These are phyloP conservation scores for Boloria selene DNA, from an alignment of 2,888 invertebrate genomes.

Conservation along the genomic window DNA sequence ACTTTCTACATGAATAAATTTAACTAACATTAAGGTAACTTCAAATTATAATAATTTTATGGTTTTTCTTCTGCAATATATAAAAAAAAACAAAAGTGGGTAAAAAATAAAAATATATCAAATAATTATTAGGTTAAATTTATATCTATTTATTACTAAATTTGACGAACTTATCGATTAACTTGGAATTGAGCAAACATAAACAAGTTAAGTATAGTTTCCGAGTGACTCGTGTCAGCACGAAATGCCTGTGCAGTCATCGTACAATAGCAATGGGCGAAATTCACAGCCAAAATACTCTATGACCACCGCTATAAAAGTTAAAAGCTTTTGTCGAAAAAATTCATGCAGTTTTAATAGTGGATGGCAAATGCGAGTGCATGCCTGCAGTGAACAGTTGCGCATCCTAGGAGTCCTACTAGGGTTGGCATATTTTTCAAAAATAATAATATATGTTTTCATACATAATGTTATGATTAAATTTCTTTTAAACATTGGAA, in stretches of 20 bases:
- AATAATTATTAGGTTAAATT: too few relatives aligned
- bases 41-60: too few relatives aligned
- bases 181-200: neutral
- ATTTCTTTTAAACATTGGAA: too few relatives aligned
- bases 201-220: neutral
- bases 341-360: slow-evolving; percentile 60
- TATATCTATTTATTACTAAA: too few relatives aligned
- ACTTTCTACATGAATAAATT: too few relatives aligned
- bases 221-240: neutral
- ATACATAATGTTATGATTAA: too few relatives aligned
- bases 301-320: slow-evolving; percentile 70
- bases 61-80: too few relatives aligned
- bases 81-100: too few relatives aligned
- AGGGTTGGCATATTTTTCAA: neutral
- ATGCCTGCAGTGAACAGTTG: slow-evolving; percentile 56
- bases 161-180: too few relatives aligned
- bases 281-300: slow-evolving; percentile 63
- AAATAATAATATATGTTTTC: too few relatives aligned
- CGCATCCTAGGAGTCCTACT: slow-evolving; percentile 55
- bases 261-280: slow-evolving; percentile 47
- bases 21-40: too few relatives aligned
- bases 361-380: slow-evolving; percentile 58
- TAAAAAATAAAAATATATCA: too few relatives aligned
- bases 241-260: slow-evolving; percentile 32
- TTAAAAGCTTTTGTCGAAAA: slow-evolving; percentile 78